Percentiles rank a stretch among this genome's conserved stretches.
Evolutionary conservation across 2,888 invertebrate genomes (phyloP).

Genomic region (Melanargia galathea): DNA sequence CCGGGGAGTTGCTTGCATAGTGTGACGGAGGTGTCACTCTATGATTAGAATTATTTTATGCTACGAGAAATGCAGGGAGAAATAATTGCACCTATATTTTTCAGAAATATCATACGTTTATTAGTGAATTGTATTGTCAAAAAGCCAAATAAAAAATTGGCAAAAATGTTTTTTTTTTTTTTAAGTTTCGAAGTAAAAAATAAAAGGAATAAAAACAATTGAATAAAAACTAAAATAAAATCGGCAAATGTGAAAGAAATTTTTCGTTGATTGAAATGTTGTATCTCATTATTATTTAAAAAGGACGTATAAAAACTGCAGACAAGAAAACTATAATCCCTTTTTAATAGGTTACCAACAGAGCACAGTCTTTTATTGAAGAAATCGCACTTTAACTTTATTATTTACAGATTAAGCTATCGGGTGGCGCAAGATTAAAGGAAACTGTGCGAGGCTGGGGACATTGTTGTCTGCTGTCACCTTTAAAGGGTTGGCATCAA

Average conservation of each 20-base stretch:
- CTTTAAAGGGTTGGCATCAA: slow-evolving; percentile 52
- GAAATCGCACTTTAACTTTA: slow-evolving; percentile 38
- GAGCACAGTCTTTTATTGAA: slow-evolving; percentile 16
- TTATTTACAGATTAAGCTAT: slow-evolving; percentile 43
- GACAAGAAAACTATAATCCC: slow-evolving; percentile 10
- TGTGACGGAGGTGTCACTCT: slow-evolving; percentile 48
- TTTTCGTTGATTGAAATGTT: neutral
- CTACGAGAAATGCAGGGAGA: slow-evolving; percentile 7
- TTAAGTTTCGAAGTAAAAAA: too few species aligned
- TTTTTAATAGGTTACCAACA: slow-evolving; percentile 21
- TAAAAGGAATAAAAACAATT: neutral
- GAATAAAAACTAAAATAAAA: neutral
- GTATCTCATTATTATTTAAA: neutral
- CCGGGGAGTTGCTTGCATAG: slow-evolving; percentile 53
- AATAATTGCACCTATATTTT: slow-evolving; percentile 8
- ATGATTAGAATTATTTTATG: slow-evolving; percentile 45
- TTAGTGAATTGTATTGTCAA: too few species aligned
- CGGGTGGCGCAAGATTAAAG: slow-evolving; percentile 53
- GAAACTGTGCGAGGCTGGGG: slow-evolving; percentile 44
- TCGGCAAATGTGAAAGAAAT: neutral
- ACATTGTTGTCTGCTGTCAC: slow-evolving; percentile 58
- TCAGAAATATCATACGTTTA: neutral
- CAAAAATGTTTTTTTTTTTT: neutral
- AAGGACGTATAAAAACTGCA: neutral
- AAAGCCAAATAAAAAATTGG: too few species aligned